These are phyloP conservation scores for Malurus elegans DNA, from an alignment of 2,113 vertebrate genomes.

Conservation along the genomic window DNA sequence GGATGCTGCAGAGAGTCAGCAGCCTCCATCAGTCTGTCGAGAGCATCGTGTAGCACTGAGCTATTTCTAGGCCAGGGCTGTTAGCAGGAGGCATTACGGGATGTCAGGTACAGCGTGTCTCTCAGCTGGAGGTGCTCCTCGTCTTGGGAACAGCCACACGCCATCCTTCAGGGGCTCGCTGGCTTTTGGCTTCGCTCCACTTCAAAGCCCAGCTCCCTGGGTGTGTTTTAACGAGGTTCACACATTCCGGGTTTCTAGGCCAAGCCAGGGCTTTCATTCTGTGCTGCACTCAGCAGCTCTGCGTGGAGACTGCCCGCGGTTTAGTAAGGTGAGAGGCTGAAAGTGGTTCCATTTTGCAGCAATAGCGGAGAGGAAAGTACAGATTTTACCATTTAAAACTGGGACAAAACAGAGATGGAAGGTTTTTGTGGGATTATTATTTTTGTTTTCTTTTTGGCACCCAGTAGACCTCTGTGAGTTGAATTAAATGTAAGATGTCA, in stretches of 20 bases:
- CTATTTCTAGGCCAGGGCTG: conserved; percentile 6
- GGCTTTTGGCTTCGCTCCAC: not conserved
- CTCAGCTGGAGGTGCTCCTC: not conserved
- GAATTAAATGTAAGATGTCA: not conserved
- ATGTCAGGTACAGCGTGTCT: not conserved
- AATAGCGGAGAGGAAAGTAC: conserved; percentile 31
- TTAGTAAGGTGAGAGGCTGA: conserved; percentile 36
- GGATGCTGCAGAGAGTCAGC: not conserved
- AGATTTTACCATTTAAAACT: conserved; percentile 22
- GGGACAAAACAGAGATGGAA: conserved; percentile 24
- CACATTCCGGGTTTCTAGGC: conserved; percentile 35
- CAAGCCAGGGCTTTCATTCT: not conserved
- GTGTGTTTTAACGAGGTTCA: not conserved
- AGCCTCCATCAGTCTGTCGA: not conserved
- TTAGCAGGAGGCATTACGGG: not conserved
- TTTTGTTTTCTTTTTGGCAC: not conserved
- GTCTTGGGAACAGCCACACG: not conserved
- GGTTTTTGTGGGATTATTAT: not conserved
- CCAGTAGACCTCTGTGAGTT: not conserved
- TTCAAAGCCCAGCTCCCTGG: not conserved
- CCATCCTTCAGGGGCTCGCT: not conserved
- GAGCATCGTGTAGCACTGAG: not conserved
- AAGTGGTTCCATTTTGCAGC: conserved; percentile 39
- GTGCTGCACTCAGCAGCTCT: not conserved
- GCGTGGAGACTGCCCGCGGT: not conserved